These are phyloP conservation scores for Meandrina meandrites DNA, from an alignment of 92 coral and sea anemone genomes.

Conservation along the genomic window DNA sequence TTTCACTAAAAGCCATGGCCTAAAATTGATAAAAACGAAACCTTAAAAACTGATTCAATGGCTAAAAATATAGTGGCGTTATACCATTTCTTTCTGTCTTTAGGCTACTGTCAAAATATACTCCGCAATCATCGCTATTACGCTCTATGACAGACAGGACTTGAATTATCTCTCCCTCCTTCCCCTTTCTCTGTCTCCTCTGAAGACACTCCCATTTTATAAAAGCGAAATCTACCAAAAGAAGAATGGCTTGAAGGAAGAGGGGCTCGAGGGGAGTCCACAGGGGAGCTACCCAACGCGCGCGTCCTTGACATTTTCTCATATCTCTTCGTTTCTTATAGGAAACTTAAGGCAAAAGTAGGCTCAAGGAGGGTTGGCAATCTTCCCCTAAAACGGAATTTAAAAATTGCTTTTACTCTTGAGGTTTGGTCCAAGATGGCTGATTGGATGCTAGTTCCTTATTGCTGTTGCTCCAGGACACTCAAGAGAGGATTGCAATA, in stretches of 20 bases:
- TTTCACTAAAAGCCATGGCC: constrained; percentile 14
- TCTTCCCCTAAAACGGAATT: no score
- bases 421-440: no score
- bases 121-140: neutral
- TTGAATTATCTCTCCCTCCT: no score
- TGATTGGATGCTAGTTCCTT: no score
- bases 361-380: neutral
- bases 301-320: neutral
- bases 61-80: neutral
- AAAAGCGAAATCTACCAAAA: no score
- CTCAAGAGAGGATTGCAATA: no score
- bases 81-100: neutral
- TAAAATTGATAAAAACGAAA: neutral
- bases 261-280: no score
- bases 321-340: neutral
- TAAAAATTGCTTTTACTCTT: no score
- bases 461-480: no score
- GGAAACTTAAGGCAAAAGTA: neutral
- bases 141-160: neutral
- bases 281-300: neutral
- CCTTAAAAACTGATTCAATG: neutral
- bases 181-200: neutral
- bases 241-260: no score
- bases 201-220: neutral
- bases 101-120: neutral